phyloP scores from a whole-genome alignment of 2,888 invertebrate genomes.

The Drosophila trichaetosa region DNA sequence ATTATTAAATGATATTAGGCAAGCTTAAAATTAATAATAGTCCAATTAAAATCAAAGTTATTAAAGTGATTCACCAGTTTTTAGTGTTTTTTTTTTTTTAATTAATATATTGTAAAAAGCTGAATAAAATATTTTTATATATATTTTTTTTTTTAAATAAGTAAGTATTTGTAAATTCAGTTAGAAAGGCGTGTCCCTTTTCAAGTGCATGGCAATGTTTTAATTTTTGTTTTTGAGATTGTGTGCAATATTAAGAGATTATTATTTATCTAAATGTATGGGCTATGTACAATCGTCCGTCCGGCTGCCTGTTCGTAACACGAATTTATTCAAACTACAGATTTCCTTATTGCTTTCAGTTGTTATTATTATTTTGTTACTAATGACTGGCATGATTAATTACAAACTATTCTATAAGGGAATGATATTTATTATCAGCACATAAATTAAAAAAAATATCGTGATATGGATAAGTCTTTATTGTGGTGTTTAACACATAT shows the following conservation, averaged over 20 bases:
- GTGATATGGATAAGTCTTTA: constrained; percentile 16
- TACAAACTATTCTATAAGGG: neutral
- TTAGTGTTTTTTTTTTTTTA: neutral
- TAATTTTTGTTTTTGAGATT: neutral
- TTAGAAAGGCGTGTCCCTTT: neutral
- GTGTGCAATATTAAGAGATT: neutral
- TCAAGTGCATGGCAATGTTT: neutral
- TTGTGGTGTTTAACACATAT: constrained; percentile 7
- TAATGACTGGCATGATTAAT: neutral
- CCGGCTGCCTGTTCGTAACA: neutral
- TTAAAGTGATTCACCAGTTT: neutral
- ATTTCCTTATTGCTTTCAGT: neutral
- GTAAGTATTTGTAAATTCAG: neutral
- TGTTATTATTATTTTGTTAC: neutral
- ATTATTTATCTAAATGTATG: neutral
- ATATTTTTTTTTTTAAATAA: neutral
- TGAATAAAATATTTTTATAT: neutral
- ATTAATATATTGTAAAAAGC: neutral
- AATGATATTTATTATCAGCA: neutral
- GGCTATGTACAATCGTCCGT: too few species aligned
- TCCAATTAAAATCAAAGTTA: neutral
- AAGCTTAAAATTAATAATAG: neutral
- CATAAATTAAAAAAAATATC: neutral
- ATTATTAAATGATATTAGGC: neutral
- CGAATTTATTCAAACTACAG: neutral